Evolutionary conservation across 2,797 vertebrate genomes (phyloP).

Genomic region (Pyrocephalus nanus): DNA sequence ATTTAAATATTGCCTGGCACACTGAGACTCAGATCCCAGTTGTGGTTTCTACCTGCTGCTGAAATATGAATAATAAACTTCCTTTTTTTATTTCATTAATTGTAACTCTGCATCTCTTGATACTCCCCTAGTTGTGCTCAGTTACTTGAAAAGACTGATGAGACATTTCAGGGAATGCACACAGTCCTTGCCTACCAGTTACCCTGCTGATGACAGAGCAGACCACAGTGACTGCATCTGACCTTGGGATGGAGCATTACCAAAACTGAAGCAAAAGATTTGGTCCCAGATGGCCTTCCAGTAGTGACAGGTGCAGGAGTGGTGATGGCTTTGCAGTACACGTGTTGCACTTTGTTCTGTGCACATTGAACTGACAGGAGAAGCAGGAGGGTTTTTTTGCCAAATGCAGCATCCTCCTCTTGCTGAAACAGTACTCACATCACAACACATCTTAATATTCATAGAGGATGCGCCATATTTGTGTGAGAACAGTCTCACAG

Average conservation of each 20-base stretch:
- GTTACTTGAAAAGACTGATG: not conserved
- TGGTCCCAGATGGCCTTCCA: not conserved
- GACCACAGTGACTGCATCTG: not conserved
- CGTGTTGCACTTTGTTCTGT: not conserved
- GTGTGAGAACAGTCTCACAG: not conserved
- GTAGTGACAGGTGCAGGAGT: not conserved
- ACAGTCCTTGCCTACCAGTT: not conserved
- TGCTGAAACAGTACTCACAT: not conserved
- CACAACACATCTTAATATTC: not conserved
- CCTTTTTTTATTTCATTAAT: not conserved
- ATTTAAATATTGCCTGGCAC: constrained; percentile 1
- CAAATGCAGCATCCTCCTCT: not conserved
- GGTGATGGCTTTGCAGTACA: not conserved
- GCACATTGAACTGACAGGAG: not conserved
- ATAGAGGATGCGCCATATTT: not conserved
- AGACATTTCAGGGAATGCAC: not conserved
- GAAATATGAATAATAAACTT: not conserved
- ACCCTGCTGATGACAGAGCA: not conserved
- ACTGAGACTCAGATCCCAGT: not conserved
- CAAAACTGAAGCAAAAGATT: not conserved
- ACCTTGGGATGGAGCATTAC: not conserved
- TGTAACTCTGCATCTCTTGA: not conserved
- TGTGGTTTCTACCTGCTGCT: not conserved
- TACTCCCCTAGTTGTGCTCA: not conserved
- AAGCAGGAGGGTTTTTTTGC: not conserved